Conservation (phyloP, 2,888 invertebrate genomes). For the Tetranychus truncatus region DNA sequence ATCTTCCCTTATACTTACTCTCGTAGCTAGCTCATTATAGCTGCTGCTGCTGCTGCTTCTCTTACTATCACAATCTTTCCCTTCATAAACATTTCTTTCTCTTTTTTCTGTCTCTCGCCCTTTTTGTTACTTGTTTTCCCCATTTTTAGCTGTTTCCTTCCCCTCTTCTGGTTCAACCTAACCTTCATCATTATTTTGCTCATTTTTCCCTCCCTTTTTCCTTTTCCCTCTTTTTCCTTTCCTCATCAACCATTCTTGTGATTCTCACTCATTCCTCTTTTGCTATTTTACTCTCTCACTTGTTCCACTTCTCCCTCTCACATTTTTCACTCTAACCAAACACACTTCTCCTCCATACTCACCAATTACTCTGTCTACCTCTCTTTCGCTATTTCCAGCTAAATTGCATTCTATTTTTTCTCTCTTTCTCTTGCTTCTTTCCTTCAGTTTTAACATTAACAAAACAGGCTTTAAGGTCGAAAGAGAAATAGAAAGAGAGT, state of each 20-base stretch:
- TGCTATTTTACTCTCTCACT: not conserved
- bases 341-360: not conserved
- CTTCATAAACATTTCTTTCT: constrained; percentile 12
- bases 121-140: not conserved
- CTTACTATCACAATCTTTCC: constrained; percentile 19
- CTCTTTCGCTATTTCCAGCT: constrained; percentile 8
- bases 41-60: constrained; percentile 18
- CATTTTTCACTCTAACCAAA: not conserved
- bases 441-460: not conserved
- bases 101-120: not conserved
- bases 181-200: not conserved
- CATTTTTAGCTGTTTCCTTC: not conserved
- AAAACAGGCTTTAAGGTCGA: not conserved
- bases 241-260: not conserved
- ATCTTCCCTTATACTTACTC: not conserved
- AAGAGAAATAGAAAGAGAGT: constrained; percentile 1
- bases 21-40: not conserved
- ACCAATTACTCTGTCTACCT: not conserved
- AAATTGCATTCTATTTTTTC: constrained; percentile 8
- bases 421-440: constrained; percentile 5
- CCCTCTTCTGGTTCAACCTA: not conserved
- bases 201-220: not conserved
- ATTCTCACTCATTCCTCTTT: not conserved
- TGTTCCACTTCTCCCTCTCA: not conserved
- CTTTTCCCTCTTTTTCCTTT: not conserved